Evolutionary conservation across 2,797 vertebrate species (phyloP).

Genomic region (Acanthopagrus latus): DNA sequence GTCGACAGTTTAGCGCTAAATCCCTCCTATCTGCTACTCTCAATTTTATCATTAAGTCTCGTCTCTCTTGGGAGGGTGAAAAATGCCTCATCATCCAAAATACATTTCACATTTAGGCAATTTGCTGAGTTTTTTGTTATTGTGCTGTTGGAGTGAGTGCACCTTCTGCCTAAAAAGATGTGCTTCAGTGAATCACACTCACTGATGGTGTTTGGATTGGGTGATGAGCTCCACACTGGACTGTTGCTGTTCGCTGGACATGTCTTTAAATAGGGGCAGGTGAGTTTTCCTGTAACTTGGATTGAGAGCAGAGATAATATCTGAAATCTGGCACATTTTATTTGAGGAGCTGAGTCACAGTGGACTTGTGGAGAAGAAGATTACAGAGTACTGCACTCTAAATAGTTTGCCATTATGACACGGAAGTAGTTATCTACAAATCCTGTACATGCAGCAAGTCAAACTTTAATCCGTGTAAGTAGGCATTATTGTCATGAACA

Average conservation of each 20-base stretch:
- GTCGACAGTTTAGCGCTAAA: conserved; percentile 68
- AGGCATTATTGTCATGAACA: background rate
- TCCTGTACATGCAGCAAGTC: background rate
- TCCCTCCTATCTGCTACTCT: conserved; percentile 70
- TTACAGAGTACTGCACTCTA: conserved; percentile 13
- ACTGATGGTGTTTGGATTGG: conserved; percentile 48
- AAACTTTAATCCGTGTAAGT: conserved; percentile 17
- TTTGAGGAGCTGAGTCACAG: conserved; percentile 37
- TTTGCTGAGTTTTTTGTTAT: conserved; percentile 68
- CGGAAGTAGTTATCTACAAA: conserved; percentile 32
- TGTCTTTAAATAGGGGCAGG: conserved; percentile 39
- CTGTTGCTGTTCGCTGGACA: conserved; percentile 28
- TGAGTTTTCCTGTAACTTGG: conserved; percentile 34
- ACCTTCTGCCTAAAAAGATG: conserved; percentile 48
- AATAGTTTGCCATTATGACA: conserved; percentile 25
- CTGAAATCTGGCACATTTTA: conserved; percentile 44
- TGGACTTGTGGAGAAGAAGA: conserved; percentile 5
- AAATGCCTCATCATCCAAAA: conserved; percentile 73
- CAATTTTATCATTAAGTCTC: conserved; percentile 75
- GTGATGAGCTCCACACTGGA: conserved; percentile 45
- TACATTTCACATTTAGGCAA: conserved; percentile 73
- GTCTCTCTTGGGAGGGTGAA: conserved; percentile 55
- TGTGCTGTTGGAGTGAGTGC: conserved; percentile 41
- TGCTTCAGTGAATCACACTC: conserved; percentile 46
- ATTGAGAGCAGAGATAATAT: conserved; percentile 48